Evolutionary conservation across 1,140 invertebrate genomes (phyloP), one percentile per base, ranked within the genome.

Genomic region (Gryllus bimaculatus): DNA sequence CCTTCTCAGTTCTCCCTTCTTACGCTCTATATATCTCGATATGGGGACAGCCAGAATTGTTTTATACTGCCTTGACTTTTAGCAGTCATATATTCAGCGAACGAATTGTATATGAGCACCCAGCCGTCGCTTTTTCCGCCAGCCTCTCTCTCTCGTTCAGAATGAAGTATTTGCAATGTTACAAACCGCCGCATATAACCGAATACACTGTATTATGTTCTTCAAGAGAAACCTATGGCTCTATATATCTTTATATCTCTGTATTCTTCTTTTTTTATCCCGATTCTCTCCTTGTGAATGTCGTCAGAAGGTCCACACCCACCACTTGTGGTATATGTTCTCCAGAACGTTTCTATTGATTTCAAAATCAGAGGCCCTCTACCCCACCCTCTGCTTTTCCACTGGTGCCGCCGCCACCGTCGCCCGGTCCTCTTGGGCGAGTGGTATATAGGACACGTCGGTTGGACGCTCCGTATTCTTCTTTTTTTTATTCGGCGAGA

Each of bases 51-150:
- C 54, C 54, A 18, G 54, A 66, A 66, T 66, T 66, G 54, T 66
- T 66, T 66, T 66, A 66, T 66, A 66, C 54, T 66, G 54, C 54
- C 54, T 66, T 66, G 54, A 66, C 54, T 66, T 18, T 66, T 66
- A 66, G 54, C 54, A 66, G 54, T 66, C 54, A 66, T 66, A 18
- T 66, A 66, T 66, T 66, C 54, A 66, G 54, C 54, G 54, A 13
- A 66, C 54, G 54, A 66, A 66, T 66, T 66, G 54, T 66, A 66
- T 66, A 66, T 66, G 54, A 66, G 54, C 10, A 13, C 54, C 18
- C 54, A 18, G 10, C 54, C 18, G 10, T 66, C 54, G 10, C 54
- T 18, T 66, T 66, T 66, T 66, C 18, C 18, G 10, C 54, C 54
- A 13, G 54, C 54, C 54, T 66, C 18, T 66, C 54, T 66, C 18